phyloP scores from a whole-genome alignment of 2,113 vertebrate species.

The Epinephelus cyanopodus region DNA sequence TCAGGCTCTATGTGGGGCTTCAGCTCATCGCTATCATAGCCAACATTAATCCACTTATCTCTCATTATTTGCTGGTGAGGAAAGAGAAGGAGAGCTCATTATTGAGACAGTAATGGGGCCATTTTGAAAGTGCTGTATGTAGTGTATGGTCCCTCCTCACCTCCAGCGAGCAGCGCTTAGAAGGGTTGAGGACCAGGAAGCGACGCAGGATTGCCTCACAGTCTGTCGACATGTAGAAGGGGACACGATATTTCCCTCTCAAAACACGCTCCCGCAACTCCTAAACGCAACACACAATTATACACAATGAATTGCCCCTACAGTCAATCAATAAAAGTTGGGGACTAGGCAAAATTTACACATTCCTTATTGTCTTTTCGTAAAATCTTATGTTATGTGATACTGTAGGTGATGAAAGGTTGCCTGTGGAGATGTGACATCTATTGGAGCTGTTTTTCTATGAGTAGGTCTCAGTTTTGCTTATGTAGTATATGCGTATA shows the following conservation, averaged over 20 bases:
- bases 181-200: constrained; percentile 94
- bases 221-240: constrained; percentile 98
- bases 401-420: background rate
- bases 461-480: background rate
- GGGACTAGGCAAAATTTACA: background rate
- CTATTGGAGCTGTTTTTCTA: background rate
- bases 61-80: constrained; percentile 94
- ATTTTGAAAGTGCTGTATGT: background rate
- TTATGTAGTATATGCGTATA: too few species aligned
- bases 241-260: constrained; percentile 94
- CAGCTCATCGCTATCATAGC: constrained; percentile 90
- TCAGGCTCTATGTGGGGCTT: constrained; percentile 90
- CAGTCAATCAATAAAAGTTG: background rate
- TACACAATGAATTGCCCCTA: background rate
- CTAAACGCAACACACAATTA: constrained; percentile 71
- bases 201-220: constrained; percentile 94
- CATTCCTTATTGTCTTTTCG: background rate
- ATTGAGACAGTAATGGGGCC: background rate
- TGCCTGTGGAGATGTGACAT: background rate
- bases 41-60: constrained; percentile 95
- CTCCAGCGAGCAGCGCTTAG: constrained; percentile 94
- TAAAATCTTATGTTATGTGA: background rate
- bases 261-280: constrained; percentile 94
- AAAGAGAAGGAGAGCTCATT: background rate
- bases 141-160: constrained; percentile 74